Evolutionary conservation across 2,113 vertebrate species (phyloP).

Genomic region (Oncorhynchus kisutch): DNA sequence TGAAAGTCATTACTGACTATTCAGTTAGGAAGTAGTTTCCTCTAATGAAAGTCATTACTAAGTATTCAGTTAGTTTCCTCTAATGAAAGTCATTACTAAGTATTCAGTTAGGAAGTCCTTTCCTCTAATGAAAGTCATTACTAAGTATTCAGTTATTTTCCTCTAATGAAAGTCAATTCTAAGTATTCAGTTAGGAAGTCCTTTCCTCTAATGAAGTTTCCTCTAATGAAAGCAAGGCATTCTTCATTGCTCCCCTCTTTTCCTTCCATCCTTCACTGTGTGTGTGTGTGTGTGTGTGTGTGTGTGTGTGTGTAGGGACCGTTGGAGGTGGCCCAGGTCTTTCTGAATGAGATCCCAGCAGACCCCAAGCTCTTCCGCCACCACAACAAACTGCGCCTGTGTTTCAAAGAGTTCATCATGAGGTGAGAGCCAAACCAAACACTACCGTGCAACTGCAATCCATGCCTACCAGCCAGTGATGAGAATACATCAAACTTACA

Average conservation of each 20-base stretch:
- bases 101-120: too few relatives aligned
- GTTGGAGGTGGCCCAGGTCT: slow-evolving; percentile 98
- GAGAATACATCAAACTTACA: background rate
- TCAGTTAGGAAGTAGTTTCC: too few relatives aligned
- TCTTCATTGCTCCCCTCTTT: slow-evolving; percentile 24
- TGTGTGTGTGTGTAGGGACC: slow-evolving; percentile 79
- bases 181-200: too few relatives aligned
- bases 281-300: background rate
- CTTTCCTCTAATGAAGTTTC: too few relatives aligned
- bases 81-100: too few relatives aligned
- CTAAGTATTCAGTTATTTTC: too few relatives aligned
- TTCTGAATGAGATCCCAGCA: slow-evolving; percentile 96
- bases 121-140: too few relatives aligned
- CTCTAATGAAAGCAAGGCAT: slow-evolving; percentile 15
- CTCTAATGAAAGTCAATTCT: too few relatives aligned
- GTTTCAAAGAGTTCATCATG: slow-evolving; percentile 99
- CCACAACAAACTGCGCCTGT: slow-evolving; percentile 96
- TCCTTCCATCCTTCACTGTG: too few relatives aligned
- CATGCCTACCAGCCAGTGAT: background rate
- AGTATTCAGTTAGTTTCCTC: too few relatives aligned
- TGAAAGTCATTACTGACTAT: too few relatives aligned
- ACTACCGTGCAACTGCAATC: slow-evolving; percentile 1
- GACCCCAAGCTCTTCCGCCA: slow-evolving; percentile 96
- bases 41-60: too few relatives aligned
- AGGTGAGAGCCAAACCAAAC: slow-evolving; percentile 77